Evolutionary conservation across 1,140 invertebrate genomes (phyloP).

Genomic region (Euborellia annulipes): DNA sequence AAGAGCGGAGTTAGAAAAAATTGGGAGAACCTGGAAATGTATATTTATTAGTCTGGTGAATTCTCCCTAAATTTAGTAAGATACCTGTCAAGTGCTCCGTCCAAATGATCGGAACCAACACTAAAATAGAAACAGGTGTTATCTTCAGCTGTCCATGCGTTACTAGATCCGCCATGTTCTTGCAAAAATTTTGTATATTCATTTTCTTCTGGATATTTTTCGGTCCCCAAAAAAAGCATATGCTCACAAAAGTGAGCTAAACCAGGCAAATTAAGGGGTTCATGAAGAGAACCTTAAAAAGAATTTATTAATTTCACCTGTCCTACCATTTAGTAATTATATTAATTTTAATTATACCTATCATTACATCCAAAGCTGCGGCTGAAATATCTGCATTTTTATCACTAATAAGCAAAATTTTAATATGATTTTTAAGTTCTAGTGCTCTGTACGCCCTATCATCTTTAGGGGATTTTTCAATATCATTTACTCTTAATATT

Average conservation of each 20-base stretch:
- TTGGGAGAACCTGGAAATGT: constrained; percentile 45
- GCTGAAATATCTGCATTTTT: not conserved
- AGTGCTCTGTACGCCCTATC: not conserved
- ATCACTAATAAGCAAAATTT: constrained; percentile 2
- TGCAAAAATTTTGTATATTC: constrained; percentile 32
- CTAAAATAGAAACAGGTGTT: constrained; percentile 32
- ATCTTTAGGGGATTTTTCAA: not conserved
- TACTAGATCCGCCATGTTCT: constrained; percentile 30
- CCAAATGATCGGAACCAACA: constrained; percentile 26
- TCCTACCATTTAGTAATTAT: no score
- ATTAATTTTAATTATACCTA: not conserved
- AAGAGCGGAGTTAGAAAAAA: constrained; percentile 46
- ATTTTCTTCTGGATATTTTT: constrained; percentile 38
- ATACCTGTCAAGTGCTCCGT: constrained; percentile 22
- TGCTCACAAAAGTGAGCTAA: constrained; percentile 3
- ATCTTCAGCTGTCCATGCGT: constrained; percentile 35
- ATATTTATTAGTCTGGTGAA: no score
- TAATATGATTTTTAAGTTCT: not conserved
- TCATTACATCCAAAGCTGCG: not conserved
- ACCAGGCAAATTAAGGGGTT: not conserved
- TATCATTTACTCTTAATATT: no score
- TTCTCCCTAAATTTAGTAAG: no score
- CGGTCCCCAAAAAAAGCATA: constrained; percentile 30
- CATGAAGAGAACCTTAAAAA: not conserved
- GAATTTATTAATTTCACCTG: no score